Percentiles rank a stretch among this genome's conserved stretches.
Conservation (phyloP, 1,140 invertebrate genomes). For the Monochamus saltuarius region DNA sequence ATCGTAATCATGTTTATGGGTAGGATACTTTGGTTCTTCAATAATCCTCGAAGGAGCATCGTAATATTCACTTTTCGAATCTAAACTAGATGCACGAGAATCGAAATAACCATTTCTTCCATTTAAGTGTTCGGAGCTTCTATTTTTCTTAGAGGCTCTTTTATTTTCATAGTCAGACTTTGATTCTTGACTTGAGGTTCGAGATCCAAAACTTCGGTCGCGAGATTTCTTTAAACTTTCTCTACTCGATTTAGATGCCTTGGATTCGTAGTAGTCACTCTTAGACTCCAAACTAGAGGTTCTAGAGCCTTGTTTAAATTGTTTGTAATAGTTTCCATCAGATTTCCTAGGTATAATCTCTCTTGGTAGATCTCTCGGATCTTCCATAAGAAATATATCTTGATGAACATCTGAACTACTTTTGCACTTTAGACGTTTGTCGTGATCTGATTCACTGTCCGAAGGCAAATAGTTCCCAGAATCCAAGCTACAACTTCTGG, state of each 20-base stretch:
- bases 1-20: slow-evolving; percentile 44
- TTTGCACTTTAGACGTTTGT: slow-evolving; percentile 59
- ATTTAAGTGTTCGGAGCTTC: slow-evolving; percentile 34
- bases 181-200: slow-evolving; percentile 66
- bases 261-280: slow-evolving; percentile 66
- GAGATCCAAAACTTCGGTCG: slow-evolving; percentile 55
- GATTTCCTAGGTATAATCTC: slow-evolving; percentile 68
- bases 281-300: slow-evolving; percentile 68
- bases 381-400: slow-evolving; percentile 67
- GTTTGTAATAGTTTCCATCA: slow-evolving; percentile 67
- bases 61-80: slow-evolving; percentile 58
- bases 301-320: slow-evolving; percentile 63
- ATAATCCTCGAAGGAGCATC: slow-evolving; percentile 41
- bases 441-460: slow-evolving; percentile 63
- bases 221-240: slow-evolving; percentile 62
- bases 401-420: slow-evolving; percentile 60
- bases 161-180: slow-evolving; percentile 64
- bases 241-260: slow-evolving; percentile 61
- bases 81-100: slow-evolving; percentile 56
- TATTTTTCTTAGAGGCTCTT: slow-evolving; percentile 35
- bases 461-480: slow-evolving; percentile 67
- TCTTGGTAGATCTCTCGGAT: slow-evolving; percentile 65
- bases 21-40: slow-evolving; percentile 33
- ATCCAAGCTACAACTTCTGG: slow-evolving; percentile 66
- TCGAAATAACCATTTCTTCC: slow-evolving; percentile 42